These are phyloP conservation scores for Epizoanthus illoricatus DNA, from an alignment of 92 coral and sea anemone genomes.

Conservation along the genomic window DNA sequence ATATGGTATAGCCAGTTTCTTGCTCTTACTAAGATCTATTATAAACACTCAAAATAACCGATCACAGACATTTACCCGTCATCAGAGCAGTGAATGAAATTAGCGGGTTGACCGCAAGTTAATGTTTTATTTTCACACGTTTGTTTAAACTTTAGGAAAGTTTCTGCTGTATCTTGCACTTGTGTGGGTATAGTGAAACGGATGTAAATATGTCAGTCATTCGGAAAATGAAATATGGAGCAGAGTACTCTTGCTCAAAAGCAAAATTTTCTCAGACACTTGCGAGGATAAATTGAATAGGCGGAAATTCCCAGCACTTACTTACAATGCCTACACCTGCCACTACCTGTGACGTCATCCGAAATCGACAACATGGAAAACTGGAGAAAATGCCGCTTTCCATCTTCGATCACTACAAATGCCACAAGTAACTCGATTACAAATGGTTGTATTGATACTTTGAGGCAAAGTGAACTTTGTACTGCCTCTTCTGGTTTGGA, in stretches of 20 bases:
- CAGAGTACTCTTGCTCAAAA: background rate
- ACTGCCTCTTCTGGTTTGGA: background rate
- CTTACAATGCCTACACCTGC: conserved; percentile 14
- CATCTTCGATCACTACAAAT: background rate
- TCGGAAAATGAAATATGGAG: no score
- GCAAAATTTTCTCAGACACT: background rate
- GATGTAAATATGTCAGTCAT: no score
- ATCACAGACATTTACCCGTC: no score
- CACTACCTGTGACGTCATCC: conserved; percentile 17
- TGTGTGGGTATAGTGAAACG: no score
- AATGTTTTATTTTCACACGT: no score
- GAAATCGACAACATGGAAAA: background rate
- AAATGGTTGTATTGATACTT: conserved; percentile 14
- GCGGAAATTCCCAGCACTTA: conserved; percentile 1
- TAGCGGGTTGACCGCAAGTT: no score
- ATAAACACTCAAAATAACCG: no score
- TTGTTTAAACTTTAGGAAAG: no score
- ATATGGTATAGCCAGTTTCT: no score
- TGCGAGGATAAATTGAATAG: conserved; percentile 17
- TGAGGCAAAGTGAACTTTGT: background rate
- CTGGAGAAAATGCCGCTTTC: background rate
- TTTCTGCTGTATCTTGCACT: no score
- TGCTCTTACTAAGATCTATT: no score
- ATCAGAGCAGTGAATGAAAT: no score
- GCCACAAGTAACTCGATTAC: background rate